A percentile compares a stretch with the other conserved stretches of the same genome.
Evolutionary conservation across 1,140 invertebrate species (phyloP).

Genomic region (Drosophila nannoptera): DNA sequence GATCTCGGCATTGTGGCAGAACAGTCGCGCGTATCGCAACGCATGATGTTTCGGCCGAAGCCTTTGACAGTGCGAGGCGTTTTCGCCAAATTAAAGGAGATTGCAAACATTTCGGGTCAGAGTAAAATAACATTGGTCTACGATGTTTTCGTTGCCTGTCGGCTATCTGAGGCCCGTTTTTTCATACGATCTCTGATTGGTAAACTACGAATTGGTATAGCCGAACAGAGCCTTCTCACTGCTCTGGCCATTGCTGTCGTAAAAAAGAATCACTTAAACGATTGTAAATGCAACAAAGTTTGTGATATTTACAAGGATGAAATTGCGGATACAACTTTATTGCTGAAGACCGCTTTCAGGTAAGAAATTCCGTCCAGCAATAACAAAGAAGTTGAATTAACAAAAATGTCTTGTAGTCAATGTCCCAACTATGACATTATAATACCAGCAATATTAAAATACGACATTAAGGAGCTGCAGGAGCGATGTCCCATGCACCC

Average conservation of each 20-base stretch:
- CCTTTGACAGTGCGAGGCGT: conserved; percentile 85
- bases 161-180: conserved; percentile 93
- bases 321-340: conserved; percentile 87
- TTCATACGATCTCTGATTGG: conserved; percentile 93
- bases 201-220: conserved; percentile 97
- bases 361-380: conserved; percentile 79
- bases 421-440: conserved; percentile 97
- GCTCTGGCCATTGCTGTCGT: conserved; percentile 91
- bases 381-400: no score
- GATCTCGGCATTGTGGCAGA: conserved; percentile 97
- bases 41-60: conserved; percentile 90
- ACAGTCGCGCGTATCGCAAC: conserved; percentile 91
- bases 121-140: conserved; percentile 90
- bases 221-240: conserved; percentile 96
- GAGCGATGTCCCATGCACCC: conserved; percentile 93
- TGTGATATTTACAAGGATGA: conserved; percentile 83
- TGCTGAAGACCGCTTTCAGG: conserved; percentile 96
- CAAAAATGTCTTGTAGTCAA: conserved; percentile 82
- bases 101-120: conserved; percentile 91
- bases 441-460: conserved; percentile 88
- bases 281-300: conserved; percentile 85
- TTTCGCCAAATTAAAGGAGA: conserved; percentile 92
- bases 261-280: conserved; percentile 83
- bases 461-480: conserved; percentile 89
- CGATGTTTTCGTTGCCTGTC: conserved; percentile 96